phyloP scores from a whole-genome alignment of 2,888 invertebrate genomes.

The Actias luna region DNA sequence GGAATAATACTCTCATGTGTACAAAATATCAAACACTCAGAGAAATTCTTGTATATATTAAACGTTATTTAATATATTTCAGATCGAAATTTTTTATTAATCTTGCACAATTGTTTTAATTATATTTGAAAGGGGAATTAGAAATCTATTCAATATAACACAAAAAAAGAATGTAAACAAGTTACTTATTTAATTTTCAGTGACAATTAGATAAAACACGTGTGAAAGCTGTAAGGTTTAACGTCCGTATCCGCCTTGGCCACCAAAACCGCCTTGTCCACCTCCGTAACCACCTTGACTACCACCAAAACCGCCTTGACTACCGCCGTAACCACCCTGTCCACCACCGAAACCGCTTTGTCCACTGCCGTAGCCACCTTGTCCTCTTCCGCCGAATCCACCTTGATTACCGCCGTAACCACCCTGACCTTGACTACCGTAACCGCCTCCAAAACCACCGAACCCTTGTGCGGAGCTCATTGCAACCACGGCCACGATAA shows the following conservation, averaged over 20 bases:
- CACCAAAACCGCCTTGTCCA: constrained; percentile 21
- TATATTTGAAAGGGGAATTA: too few relatives aligned
- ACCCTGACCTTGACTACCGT: constrained; percentile 18
- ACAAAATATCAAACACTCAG: too few relatives aligned
- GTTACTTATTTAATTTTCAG: not conserved
- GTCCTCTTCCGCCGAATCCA: constrained; percentile 14
- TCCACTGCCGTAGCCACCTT: constrained; percentile 30
- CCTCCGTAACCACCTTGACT: constrained; percentile 22
- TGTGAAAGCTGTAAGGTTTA: not conserved
- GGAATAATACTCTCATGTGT: too few relatives aligned
- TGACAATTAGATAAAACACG: not conserved
- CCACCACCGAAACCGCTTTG: constrained; percentile 34
- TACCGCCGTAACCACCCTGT: constrained; percentile 31
- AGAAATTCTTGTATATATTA: too few relatives aligned
- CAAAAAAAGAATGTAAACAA: not conserved
- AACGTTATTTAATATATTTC: too few relatives aligned
- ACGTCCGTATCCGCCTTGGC: constrained; percentile 15
- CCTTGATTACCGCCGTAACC: constrained; percentile 7
- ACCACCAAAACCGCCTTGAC: constrained; percentile 23
- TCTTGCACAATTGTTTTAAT: too few relatives aligned
- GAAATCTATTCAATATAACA: not conserved
- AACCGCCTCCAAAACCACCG: constrained; percentile 21
- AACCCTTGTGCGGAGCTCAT: constrained; percentile 31
- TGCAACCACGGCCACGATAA: constrained; percentile 34
- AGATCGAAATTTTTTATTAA: too few relatives aligned